Base-by-base conservation (phyloP, 2,797 vertebrate genomes). In the Acanthis flammea region DNA sequence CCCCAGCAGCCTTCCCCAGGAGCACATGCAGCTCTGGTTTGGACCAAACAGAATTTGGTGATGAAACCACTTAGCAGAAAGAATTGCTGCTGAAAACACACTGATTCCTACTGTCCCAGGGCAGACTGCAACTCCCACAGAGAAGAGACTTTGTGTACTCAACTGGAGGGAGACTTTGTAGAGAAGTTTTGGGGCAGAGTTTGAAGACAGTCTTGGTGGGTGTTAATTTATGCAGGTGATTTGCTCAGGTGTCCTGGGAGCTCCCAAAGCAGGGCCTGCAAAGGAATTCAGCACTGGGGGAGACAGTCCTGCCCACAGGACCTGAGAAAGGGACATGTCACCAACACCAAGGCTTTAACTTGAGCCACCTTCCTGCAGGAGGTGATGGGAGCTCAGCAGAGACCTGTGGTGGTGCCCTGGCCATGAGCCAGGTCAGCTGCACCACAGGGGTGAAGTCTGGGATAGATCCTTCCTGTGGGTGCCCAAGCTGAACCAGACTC, bases 381-480 rank as follows among this genome's bases (percentile, higher is more conserved):
- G 35, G n/a, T 19, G 51, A 67, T 33, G 25, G 57, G 28, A 67
- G 22, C 39, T 28, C 30, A 50, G 70, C 57, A 90, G 57, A 60
- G 70, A 13, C 4, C 23, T 55, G 35, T n/a, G 48, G 30, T 41
- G 45, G 58, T 63, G 39, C 14, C 37, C 41, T 67, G 79, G 27
- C 16, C 33, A 5, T 1, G 2, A 21, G 18, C 57, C 66, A 45
- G 16, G 14, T 7, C 57, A 71, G 35, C 45, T 31, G 19, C 12
- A 17, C 51, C 30, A 3, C 0, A 12, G 1, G 19, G 35, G 22
- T 28, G 1, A 23, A 89, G 10, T 18, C 14, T 47, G 39, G 45
- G 28, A 54, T 2, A 66, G 27, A 53, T 30, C 73, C 24, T 37
- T 45, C 63, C 6, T 0, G 0, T 19, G 33, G 24, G 31, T n/a